These are phyloP conservation scores for Onychomys arenicola DNA, from an alignment of 2,797 vertebrate genomes.

Conservation along the genomic window DNA sequence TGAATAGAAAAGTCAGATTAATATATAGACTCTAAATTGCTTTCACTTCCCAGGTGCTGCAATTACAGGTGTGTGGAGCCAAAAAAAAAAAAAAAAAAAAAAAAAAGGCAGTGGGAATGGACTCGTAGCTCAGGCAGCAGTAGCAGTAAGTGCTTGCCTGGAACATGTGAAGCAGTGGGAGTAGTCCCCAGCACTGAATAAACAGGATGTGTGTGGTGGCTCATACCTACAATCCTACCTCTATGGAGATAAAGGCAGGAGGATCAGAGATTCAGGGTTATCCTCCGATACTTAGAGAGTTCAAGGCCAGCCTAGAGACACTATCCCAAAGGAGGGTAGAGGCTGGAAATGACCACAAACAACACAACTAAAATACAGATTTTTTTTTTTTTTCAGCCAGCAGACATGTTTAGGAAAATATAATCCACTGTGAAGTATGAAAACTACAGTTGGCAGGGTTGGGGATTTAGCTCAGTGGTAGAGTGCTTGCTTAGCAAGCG, in stretches of 20 bases:
- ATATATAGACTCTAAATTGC: background rate
- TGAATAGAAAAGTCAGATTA: conserved; percentile 34
- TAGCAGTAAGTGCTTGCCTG: background rate
- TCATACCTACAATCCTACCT: background rate
- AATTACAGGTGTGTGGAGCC: too few species aligned
- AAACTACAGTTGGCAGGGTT: background rate
- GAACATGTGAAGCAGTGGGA: background rate
- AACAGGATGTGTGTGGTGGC: background rate
- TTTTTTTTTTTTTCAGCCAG: background rate
- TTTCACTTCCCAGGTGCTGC: too few species aligned
- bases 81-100: too few species aligned
- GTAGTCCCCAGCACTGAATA: background rate
- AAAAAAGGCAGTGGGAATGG: background rate
- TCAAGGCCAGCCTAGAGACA: background rate
- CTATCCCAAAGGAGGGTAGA: background rate
- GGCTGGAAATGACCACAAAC: background rate
- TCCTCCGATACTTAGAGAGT: background rate
- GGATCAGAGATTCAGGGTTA: background rate
- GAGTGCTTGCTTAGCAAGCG: too few species aligned
- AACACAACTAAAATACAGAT: background rate
- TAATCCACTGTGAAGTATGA: background rate
- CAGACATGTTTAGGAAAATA: background rate
- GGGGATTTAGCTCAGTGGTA: too few species aligned
- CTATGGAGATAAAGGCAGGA: background rate
- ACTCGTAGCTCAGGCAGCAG: background rate